Evolutionary conservation across 1,140 invertebrate species (phyloP).

Genomic region (Papilio dardanus): DNA sequence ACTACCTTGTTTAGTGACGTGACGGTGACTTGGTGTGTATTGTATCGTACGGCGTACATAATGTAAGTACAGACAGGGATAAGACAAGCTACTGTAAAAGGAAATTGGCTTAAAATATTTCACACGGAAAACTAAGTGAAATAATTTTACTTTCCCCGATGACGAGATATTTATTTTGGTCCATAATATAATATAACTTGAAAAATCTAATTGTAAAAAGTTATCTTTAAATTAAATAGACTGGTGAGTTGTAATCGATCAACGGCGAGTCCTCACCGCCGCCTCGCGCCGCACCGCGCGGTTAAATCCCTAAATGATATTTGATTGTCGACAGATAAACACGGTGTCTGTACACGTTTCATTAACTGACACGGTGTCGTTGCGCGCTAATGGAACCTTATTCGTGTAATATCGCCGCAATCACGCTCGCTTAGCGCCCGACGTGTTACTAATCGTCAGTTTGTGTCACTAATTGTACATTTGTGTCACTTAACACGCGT

Average conservation of each 20-base stretch:
- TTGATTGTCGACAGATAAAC: slow-evolving; percentile 47
- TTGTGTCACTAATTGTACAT: slow-evolving; percentile 2
- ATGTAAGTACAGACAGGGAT: too few species aligned
- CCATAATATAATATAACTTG: too few species aligned
- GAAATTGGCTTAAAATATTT: too few species aligned
- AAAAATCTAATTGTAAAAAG: too few species aligned
- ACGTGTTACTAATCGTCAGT: not conserved
- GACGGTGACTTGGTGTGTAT: not conserved
- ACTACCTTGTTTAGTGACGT: not conserved
- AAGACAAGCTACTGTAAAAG: too few species aligned
- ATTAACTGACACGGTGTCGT: slow-evolving; percentile 39
- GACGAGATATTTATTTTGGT: too few species aligned
- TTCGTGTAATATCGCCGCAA: not conserved
- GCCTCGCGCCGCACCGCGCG: slow-evolving; percentile 31
- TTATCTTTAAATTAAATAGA: too few species aligned
- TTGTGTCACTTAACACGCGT: not conserved
- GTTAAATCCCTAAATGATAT: slow-evolving; percentile 48
- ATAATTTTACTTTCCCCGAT: too few species aligned
- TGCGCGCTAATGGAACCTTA: not conserved
- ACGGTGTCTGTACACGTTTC: slow-evolving; percentile 26
- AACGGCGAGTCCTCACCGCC: not conserved
- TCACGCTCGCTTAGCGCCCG: slow-evolving; percentile 5
- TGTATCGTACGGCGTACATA: not conserved
- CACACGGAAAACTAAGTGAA: too few species aligned
- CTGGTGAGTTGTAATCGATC: too few species aligned